Evolutionary conservation across 2,888 invertebrate species (phyloP).

Genomic region (Tetragonisca angustula): DNA sequence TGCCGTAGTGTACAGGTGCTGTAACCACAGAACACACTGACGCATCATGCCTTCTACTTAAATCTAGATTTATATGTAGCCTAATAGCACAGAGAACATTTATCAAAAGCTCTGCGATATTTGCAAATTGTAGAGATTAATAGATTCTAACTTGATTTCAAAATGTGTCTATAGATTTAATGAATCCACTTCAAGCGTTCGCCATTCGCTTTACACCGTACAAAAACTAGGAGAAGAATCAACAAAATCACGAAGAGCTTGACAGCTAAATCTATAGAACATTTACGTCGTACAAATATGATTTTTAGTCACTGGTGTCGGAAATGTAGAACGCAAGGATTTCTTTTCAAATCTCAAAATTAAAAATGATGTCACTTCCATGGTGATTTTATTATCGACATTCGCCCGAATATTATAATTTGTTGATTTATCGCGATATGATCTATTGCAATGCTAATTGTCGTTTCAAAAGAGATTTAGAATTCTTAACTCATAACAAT

Average conservation of each 20-base stretch:
- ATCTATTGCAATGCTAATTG: not conserved
- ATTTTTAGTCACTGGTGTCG: slow-evolving; percentile 75
- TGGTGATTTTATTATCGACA: no score
- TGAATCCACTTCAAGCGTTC: not conserved
- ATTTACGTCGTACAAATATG: slow-evolving; percentile 75
- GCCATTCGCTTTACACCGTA: not conserved
- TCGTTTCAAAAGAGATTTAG: not conserved
- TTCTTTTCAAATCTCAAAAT: slow-evolving; percentile 27
- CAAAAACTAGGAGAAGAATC: slow-evolving; percentile 67
- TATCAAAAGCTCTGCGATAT: slow-evolving; percentile 59
- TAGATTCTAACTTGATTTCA: slow-evolving; percentile 32
- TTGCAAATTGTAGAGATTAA: slow-evolving; percentile 55
- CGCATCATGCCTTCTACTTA: slow-evolving; percentile 77
- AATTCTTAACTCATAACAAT: not conserved
- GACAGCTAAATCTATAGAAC: slow-evolving; percentile 61
- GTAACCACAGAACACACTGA: slow-evolving; percentile 86
- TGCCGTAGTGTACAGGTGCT: slow-evolving; percentile 88
- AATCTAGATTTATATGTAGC: slow-evolving; percentile 53
- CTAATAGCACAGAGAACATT: slow-evolving; percentile 62
- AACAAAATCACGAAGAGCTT: slow-evolving; percentile 65
- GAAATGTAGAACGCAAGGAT: slow-evolving; percentile 77
- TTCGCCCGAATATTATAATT: not conserved
- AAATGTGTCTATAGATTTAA: slow-evolving; percentile 37
- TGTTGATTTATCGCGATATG: not conserved
- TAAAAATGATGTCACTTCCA: slow-evolving; percentile 6